phyloP scores from a whole-genome alignment of 92 coral and sea anemone species.

The Parazoanthus swiftii region DNA sequence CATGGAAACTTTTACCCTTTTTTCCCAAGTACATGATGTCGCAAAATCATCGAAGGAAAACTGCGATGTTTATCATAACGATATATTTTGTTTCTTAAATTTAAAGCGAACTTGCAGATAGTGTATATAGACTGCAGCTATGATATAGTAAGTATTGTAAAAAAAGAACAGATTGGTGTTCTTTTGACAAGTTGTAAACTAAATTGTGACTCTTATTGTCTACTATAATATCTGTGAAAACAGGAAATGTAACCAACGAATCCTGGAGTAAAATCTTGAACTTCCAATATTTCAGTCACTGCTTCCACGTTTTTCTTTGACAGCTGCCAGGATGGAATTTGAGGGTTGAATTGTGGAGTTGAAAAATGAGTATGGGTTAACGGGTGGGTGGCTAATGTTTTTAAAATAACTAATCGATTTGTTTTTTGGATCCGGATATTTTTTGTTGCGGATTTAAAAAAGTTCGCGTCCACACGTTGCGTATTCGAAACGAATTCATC shows the following conservation, averaged over 20 bases:
- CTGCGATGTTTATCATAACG: not conserved
- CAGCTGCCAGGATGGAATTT: no score
- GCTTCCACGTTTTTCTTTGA: no score
- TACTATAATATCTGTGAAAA: not conserved
- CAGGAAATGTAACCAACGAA: not conserved
- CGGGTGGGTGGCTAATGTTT: no score
- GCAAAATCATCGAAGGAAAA: not conserved
- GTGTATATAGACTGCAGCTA: not conserved
- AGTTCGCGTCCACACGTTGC: no score
- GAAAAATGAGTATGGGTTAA: not conserved
- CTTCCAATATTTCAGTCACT: not conserved
- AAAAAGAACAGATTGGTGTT: not conserved
- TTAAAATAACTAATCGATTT: no score
- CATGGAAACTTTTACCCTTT: no score
- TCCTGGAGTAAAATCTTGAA: no score
- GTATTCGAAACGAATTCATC: no score
- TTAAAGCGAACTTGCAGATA: not conserved
- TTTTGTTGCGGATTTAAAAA: no score
- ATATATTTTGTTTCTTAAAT: no score
- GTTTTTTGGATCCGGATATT: no score
- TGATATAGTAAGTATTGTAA: not conserved
- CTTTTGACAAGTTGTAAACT: not conserved
- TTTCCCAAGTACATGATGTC: not conserved
- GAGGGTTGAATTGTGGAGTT: not conserved
- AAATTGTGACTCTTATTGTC: not conserved